Evolutionary conservation across 2,797 vertebrate genomes (phyloP), one percentile per base, ranked within the genome.

Genomic region (Chelonia mydas): DNA sequence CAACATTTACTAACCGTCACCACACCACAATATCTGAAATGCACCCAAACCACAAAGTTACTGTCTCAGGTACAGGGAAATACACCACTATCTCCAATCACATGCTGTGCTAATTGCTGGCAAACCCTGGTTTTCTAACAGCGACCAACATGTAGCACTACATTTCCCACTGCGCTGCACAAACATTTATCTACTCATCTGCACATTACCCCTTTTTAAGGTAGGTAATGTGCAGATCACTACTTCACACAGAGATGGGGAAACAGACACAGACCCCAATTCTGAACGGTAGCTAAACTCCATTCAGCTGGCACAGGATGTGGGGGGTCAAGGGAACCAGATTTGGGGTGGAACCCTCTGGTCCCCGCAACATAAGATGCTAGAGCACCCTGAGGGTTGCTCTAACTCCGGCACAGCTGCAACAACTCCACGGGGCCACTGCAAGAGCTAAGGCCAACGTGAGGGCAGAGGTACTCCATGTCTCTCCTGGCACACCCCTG

Each of bases 401-500:
- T 92, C 13, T 84, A 28, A 37, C 51, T 88, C 61, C 50, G 25
- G 86, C 11, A 85, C 28, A 92, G 72, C 25, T n/a, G 11, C 78
- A 89, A 10, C 2, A 45, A 85, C 3, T 31, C 74, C 25, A 51
- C 27, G 31, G 50, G 90, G 33, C 13, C 6, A 57, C 31, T 88
- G 2, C 27, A 87, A 61, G 28, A 93, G 53, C 45, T 47, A 86
- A 72, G 13, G 53, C 79, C 50, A 88, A 33, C 16, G 49, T 74
- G 54, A 0, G 0, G 6, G 15, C 2, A 6, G 0, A 0, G 13
- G 65, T 17, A 88, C 5, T 21, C 15, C 74, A 31, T 37, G 55
- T 47, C 54, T 82, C 11, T 80, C 81, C 51, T 76, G 92, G 49
- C 3, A 87, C 37, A 50, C 31, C 76, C 83, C 31, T 57, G n/a